Conservation (phyloP, 2,888 invertebrate species). For the Acanthosoma haemorrhoidale region DNA sequence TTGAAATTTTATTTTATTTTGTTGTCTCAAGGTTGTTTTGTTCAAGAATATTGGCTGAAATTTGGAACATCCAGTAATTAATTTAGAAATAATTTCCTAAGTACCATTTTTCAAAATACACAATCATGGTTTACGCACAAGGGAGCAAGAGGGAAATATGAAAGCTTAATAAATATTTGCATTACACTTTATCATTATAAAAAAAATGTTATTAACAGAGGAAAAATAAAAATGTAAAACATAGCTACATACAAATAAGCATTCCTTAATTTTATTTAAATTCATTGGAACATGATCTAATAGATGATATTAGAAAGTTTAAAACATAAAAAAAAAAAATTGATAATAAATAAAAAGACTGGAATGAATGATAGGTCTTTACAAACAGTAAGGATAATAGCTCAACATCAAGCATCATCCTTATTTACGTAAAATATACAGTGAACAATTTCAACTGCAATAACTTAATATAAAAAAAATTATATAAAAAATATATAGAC, state of each 20-base stretch:
- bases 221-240: background rate
- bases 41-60: too few relatives aligned
- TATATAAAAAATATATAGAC: background rate
- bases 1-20: too few relatives aligned
- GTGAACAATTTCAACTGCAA: background rate
- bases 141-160: too few relatives aligned
- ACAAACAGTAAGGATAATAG: background rate
- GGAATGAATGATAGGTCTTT: background rate
- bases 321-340: background rate
- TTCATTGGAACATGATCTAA: background rate
- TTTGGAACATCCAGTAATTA: too few relatives aligned
- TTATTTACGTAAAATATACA: background rate
- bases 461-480: background rate
- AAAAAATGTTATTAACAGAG: too few relatives aligned
- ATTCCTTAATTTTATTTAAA: background rate
- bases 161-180: too few relatives aligned
- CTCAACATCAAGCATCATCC: background rate
- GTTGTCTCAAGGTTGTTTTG: too few relatives aligned
- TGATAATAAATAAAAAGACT: background rate
- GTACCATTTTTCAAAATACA: too few relatives aligned
- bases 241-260: constrained; percentile 1
- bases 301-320: background rate
- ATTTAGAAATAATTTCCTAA: too few relatives aligned
- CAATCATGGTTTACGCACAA: too few relatives aligned
- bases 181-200: too few relatives aligned